These are phyloP conservation scores for Phoxinus dragarum DNA, from an alignment of 2,797 vertebrate genomes.

Conservation along the genomic window DNA sequence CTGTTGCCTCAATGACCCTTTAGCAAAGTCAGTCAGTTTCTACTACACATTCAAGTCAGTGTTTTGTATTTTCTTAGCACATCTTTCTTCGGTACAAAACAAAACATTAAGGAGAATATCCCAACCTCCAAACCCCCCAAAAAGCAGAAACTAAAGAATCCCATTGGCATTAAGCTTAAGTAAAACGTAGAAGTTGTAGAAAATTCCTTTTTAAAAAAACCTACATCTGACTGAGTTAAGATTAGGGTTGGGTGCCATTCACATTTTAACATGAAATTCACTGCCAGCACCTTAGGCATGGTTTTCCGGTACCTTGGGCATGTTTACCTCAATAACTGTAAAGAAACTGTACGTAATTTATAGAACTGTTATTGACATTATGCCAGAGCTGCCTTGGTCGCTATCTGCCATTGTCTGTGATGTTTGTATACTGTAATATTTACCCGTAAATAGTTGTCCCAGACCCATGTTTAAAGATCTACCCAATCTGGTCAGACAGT, in stretches of 20 bases:
- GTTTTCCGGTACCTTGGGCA: no score
- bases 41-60: not conserved
- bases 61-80: not conserved
- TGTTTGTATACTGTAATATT: no score
- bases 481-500: not conserved
- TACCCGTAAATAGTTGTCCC: not conserved
- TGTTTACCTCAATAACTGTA: no score
- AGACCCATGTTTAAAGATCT: not conserved
- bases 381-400: no score
- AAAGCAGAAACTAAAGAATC: not conserved
- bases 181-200: no score
- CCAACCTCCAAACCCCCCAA: not conserved
- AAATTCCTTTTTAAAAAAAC: not conserved
- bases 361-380: no score
- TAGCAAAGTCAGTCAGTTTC: not conserved
- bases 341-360: no score
- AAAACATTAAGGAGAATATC: not conserved
- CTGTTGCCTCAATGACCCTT: not conserved
- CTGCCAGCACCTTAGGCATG: no score
- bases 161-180: not conserved
- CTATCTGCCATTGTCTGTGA: no score
- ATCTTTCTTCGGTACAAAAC: not conserved
- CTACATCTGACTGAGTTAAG: not conserved
- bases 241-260: not conserved
- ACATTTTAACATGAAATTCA: no score